Conservation (phyloP, 2,113 vertebrate genomes). For the human region DNA sequence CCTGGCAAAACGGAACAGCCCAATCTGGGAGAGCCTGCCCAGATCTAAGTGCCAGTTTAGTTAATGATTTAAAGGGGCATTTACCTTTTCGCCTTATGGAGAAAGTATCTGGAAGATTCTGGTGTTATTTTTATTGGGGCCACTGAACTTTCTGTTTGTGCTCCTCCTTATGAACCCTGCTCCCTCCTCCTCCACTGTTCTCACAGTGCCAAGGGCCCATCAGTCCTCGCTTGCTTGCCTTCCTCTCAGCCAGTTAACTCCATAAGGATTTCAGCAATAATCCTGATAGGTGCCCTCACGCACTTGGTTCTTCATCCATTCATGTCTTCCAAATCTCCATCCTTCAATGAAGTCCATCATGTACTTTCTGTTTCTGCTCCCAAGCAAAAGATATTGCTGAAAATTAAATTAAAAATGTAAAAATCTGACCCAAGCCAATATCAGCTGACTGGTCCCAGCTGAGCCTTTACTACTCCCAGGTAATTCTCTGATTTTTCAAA, state of each 20-base stretch:
- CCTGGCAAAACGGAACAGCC: conserved; percentile 46
- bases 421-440: not conserved
- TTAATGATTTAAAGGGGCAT: conserved; percentile 71
- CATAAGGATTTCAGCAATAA: not conserved
- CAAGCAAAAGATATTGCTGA: not conserved
- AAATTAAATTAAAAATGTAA: not conserved
- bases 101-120: conserved; percentile 8
- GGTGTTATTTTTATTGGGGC: not conserved
- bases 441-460: not conserved
- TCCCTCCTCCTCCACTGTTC: not conserved
- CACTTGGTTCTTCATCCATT: not conserved
- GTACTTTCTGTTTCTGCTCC: not conserved
- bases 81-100: conserved; percentile 42
- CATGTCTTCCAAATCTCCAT: not conserved
- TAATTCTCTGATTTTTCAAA: not conserved
- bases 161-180: not conserved
- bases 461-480: not conserved
- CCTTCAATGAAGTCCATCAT: not conserved
- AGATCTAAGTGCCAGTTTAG: conserved; percentile 33
- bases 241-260: not conserved
- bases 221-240: not conserved
- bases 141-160: not conserved
- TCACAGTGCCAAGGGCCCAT: not conserved
- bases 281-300: not conserved
- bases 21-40: conserved; percentile 30